Evolutionary conservation across 1,140 invertebrate species (phyloP), one percentile per base, ranked within the genome.

Genomic region (Drosophila watanabei): DNA sequence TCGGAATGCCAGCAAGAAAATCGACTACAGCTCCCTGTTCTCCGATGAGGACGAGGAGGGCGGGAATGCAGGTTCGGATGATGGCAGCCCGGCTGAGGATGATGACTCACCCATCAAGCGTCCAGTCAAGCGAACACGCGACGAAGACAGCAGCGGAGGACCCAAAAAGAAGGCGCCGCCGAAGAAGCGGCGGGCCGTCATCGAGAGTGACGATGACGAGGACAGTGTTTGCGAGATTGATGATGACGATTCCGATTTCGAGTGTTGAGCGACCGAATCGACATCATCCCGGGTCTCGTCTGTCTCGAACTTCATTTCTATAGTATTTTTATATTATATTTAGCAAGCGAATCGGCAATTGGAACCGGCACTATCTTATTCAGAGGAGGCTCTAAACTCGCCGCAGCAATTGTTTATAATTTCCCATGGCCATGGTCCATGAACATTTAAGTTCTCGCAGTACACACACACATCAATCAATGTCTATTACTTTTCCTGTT

Each of bases 1-100:
- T 0, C 79, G 94, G 5, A 94, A 94, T 2, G 94, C 94, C 51
- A 93, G 94, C 49, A 95, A 95, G 91, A 93, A 93, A 58, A 82
- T 93, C 9, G 75, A 93, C 78, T 93, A 93, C 48, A 88, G 86
- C 13, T 76, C 75, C 9, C 63, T 92, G 2, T 52, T 87, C 4
- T 80, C 82, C 5, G 80, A 80, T 4, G 91, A 93, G 16, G 91
- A 93, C 20, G 82, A 84, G 10, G 73, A 33, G 5, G 63, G 10
- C 13, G 45, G 52, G 32, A 69, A 73, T 10, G 66, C 9, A 1
- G 48, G 49, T 13, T 62, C 65, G 41, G 56, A 46, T 54, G 61
- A 58, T 48, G 41, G 10, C 13, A 43, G 20, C 39, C 14, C 54
- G 5, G 30, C 13, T 16, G 66, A 59, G 9, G 69, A 11, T 16